Percentiles rank a stretch among this genome's conserved stretches.
These are phyloP conservation scores for Danio albolineatus DNA, from an alignment of 2,797 vertebrate species.

Conservation along the genomic window DNA sequence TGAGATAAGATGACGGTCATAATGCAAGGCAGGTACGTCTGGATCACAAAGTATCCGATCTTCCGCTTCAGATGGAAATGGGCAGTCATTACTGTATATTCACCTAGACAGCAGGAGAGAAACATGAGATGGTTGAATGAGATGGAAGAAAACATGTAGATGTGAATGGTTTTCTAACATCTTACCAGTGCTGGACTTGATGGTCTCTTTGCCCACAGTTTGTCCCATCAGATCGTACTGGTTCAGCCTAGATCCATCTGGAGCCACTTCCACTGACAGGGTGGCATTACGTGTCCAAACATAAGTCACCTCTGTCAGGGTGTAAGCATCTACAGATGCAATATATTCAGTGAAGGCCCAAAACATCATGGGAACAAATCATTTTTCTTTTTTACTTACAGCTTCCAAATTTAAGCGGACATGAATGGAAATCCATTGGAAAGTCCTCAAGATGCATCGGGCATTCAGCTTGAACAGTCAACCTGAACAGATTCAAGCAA, in stretches of 20 bases:
- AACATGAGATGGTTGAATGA: neutral
- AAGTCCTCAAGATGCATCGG: conserved; percentile 97
- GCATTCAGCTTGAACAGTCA: conserved; percentile 94
- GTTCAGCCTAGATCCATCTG: conserved; percentile 92
- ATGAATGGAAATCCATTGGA: conserved; percentile 95
- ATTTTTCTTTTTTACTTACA: conserved; percentile 81
- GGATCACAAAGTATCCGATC: conserved; percentile 83
- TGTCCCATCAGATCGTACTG: conserved; percentile 94
- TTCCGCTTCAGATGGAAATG: conserved; percentile 84
- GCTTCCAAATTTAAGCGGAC: conserved; percentile 95
- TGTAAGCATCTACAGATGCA: conserved; percentile 88
- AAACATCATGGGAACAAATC: neutral
- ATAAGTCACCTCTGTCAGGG: conserved; percentile 92
- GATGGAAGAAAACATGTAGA: neutral
- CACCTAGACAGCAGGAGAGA: conserved; percentile 62
- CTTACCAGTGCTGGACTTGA: conserved; percentile 93
- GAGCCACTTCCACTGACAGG: conserved; percentile 91
- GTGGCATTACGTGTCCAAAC: conserved; percentile 92
- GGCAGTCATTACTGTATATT: conserved; percentile 82
- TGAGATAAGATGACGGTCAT: conserved; percentile 82
- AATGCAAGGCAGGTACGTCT: conserved; percentile 79
- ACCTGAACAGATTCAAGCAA: conserved; percentile 70
- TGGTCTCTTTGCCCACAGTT: conserved; percentile 90
- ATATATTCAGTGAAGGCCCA: neutral
- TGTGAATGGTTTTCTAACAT: neutral